phyloP scores from a whole-genome alignment of 2,888 invertebrate species.

The Drosophila lutescens region DNA sequence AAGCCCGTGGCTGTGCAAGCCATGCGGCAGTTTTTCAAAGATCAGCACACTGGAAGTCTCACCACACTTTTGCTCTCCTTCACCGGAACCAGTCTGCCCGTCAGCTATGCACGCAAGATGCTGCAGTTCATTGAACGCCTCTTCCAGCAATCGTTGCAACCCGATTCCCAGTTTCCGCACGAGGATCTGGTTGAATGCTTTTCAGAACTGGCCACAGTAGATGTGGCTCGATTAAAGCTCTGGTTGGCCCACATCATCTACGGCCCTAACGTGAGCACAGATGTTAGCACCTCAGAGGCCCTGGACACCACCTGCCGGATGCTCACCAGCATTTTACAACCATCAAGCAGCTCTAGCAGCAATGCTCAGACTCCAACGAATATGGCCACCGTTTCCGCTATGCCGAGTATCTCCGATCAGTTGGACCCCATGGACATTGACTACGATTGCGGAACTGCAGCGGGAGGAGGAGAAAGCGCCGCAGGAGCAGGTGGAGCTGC shows the following conservation, averaged over 20 bases:
- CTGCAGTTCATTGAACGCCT: constrained; percentile 92
- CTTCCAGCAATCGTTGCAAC: constrained; percentile 88
- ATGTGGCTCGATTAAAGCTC: constrained; percentile 87
- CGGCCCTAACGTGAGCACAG: constrained; percentile 84
- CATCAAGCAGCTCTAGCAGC: constrained; percentile 85
- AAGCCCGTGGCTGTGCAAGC: constrained; percentile 92
- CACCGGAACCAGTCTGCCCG: constrained; percentile 89
- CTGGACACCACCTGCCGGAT: constrained; percentile 60
- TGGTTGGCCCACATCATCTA: constrained; percentile 89
- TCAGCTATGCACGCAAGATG: constrained; percentile 90
- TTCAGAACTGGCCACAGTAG: constrained; percentile 88
- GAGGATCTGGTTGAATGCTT: constrained; percentile 89
- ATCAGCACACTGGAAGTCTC: constrained; percentile 88
- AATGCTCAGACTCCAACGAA: constrained; percentile 86
- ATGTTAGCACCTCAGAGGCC: constrained; percentile 61
- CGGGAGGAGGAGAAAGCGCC: constrained; percentile 40
- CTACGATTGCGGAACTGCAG: constrained; percentile 79
- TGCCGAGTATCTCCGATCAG: constrained; percentile 84
- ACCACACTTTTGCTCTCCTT: constrained; percentile 92
- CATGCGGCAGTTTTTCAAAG: constrained; percentile 91
- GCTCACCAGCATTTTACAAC: constrained; percentile 74
- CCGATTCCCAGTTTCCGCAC: constrained; percentile 87
- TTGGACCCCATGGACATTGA: constrained; percentile 84
- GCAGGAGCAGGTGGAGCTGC: constrained; percentile 37
- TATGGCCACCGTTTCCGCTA: constrained; percentile 84